Base-by-base conservation (phyloP, 2,113 vertebrate species). In the Odontesthes bonariensis region DNA sequence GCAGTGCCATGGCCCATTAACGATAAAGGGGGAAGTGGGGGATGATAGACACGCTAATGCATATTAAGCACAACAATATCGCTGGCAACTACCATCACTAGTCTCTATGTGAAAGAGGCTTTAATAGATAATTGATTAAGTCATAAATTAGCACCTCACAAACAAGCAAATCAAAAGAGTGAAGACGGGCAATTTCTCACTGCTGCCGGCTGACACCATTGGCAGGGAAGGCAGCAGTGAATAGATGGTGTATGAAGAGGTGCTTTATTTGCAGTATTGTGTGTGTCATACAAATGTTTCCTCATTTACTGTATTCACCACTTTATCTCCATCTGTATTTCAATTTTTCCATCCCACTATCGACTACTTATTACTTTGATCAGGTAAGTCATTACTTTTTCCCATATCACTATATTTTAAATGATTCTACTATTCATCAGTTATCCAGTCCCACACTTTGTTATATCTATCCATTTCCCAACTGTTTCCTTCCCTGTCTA, bases 51-150 rank as follows among this genome's bases (percentile, higher is more conserved):
- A 85, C 16, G 46, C 77, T 89, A 86, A 92, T 90, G 88, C 86
- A 89, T 88, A 88, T 89, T 77, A 89, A 92, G 85, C 74, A 86
- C 71, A 75, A 84, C 75, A 68, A 67, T 75, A 84, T 79, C 87
- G 51, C 88, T 85, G 90, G 87, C 86, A 87, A 73, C 77, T 65
- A 83, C 80, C 78, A 82, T 88, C 85, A 73, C 75, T 79, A 76
- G 81, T 90, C 82, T 87, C 84, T 86, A 84, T 82, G 84, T 83
- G 79, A 82, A 74, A 85, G 77, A 76, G 56, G 79, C 85, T 91
- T 89, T 92, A 91, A 92, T 92, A 82, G 88, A 88, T 91, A 92
- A 92, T 92, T 92, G 89, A 92, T 93, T 92, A 88, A 88, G 79
- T 81, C 75, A 88, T 91, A 88, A 89, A 92, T 93, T 84, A 89